Evolutionary conservation across 2,888 invertebrate species (phyloP).

Genomic region (Pyrgus malvae): DNA sequence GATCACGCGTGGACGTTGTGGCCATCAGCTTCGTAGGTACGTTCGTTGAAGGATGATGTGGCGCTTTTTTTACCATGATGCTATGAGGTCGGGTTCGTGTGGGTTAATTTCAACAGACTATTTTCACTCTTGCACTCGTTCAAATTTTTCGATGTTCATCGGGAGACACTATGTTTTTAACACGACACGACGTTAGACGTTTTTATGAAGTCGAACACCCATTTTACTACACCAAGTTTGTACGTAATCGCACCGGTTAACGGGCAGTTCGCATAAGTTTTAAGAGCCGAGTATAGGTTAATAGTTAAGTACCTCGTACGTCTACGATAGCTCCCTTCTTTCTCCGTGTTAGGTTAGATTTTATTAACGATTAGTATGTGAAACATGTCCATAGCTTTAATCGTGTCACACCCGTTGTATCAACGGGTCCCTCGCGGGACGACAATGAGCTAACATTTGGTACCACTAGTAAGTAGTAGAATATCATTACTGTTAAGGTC

Average conservation of each 20-base stretch:
- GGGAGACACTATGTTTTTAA: constrained; percentile 64
- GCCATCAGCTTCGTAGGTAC: constrained; percentile 55
- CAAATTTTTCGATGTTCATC: constrained; percentile 61
- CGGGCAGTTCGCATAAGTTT: constrained; percentile 67
- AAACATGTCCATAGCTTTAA: constrained; percentile 82
- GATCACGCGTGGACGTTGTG: constrained; percentile 58
- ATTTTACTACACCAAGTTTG: constrained; percentile 74
- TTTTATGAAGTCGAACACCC: constrained; percentile 67
- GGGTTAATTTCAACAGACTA: constrained; percentile 59
- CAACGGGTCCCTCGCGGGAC: constrained; percentile 72
- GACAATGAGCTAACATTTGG: constrained; percentile 68
- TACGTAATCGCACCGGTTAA: constrained; percentile 74
- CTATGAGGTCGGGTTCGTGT: constrained; percentile 44
- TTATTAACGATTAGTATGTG: constrained; percentile 70
- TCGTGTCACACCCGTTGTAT: constrained; percentile 78
- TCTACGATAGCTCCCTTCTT: constrained; percentile 73
- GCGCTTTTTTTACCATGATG: constrained; percentile 51
- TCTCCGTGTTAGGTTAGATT: constrained; percentile 76
- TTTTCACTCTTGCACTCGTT: constrained; percentile 74
- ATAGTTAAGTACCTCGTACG: constrained; percentile 69
- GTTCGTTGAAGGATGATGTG: constrained; percentile 48
- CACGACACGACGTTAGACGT: constrained; percentile 69
- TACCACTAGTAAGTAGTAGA: constrained; percentile 75
- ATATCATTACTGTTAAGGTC: constrained; percentile 79
- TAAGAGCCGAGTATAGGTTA: constrained; percentile 72